phyloP scores from a whole-genome alignment of 2,113 vertebrate species.

The Diadophis punctatus region DNA sequence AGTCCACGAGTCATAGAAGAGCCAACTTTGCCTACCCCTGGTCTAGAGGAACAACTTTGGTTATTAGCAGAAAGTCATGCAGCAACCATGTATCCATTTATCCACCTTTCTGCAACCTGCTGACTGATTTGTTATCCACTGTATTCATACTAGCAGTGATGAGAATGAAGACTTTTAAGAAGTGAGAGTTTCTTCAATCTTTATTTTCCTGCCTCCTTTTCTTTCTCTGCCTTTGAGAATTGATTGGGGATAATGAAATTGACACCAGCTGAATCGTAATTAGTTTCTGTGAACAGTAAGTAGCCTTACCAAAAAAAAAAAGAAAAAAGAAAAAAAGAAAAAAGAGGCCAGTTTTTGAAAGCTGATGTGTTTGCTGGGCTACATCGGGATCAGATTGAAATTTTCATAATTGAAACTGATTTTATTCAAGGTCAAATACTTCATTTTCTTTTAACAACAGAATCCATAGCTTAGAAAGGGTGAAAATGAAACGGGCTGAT shows the following conservation, averaged over 20 bases:
- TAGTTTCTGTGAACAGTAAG: constrained; percentile 69
- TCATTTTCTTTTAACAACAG: not conserved
- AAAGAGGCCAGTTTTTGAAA: constrained; percentile 54
- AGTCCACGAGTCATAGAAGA: no score
- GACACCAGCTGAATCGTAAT: constrained; percentile 72
- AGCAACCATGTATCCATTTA: constrained; percentile 28
- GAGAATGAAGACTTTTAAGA: constrained; percentile 54
- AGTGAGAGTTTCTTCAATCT: not conserved
- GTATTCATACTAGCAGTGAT: constrained; percentile 50
- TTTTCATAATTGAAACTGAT: constrained; percentile 19
- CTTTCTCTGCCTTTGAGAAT: constrained; percentile 46
- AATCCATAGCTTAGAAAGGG: not conserved
- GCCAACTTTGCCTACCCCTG: no score
- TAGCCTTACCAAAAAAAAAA: constrained; percentile 38
- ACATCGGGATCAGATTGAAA: constrained; percentile 10
- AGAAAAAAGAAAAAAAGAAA: no score
- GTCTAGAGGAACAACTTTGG: constrained; percentile 17
- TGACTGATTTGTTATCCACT: constrained; percentile 45
- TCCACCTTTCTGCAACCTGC: constrained; percentile 23
- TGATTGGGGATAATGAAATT: constrained; percentile 72
- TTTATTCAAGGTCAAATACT: constrained; percentile 10
- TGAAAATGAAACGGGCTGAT: not conserved
- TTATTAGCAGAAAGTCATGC: constrained; percentile 22
- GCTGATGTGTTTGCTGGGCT: constrained; percentile 42
- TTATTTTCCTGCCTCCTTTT: not conserved